phyloP scores from a whole-genome alignment of 2,797 vertebrate genomes.

The Lindbergichthys nudifrons region DNA sequence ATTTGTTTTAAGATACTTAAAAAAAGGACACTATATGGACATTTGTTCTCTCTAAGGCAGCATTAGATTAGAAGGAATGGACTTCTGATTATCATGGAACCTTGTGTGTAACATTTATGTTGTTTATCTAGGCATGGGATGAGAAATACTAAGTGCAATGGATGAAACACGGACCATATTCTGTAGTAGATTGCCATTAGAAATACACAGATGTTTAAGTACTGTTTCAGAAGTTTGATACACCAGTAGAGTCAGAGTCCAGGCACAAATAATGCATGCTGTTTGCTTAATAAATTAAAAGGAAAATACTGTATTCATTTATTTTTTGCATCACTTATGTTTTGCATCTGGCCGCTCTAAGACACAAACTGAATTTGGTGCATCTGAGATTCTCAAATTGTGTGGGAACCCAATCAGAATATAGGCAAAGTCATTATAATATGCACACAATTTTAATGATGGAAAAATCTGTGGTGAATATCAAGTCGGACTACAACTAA shows the following conservation, averaged over 20 bases:
- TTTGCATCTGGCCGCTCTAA: neutral
- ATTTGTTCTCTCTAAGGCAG: slow-evolving; percentile 51
- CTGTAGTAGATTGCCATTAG: slow-evolving; percentile 21
- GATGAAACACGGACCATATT: slow-evolving; percentile 21
- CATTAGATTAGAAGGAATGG: neutral
- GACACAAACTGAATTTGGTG: neutral
- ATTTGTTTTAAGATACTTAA: slow-evolving; percentile 35
- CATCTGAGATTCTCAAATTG: neutral
- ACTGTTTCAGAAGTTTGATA: slow-evolving; percentile 31
- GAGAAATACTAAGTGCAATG: slow-evolving; percentile 62
- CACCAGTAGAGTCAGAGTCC: slow-evolving; percentile 18
- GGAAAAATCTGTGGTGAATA: neutral
- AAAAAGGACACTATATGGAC: slow-evolving; percentile 8
- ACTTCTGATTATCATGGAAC: slow-evolving; percentile 23
- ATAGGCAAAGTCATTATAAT: neutral
- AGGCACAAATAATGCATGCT: slow-evolving; percentile 42
- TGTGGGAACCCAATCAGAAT: neutral
- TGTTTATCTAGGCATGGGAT: slow-evolving; percentile 37
- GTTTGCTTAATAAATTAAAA: slow-evolving; percentile 29
- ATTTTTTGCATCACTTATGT: neutral
- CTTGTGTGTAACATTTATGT: slow-evolving; percentile 37
- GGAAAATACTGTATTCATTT: slow-evolving; percentile 21
- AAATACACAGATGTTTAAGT: slow-evolving; percentile 33
- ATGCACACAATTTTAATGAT: neutral
- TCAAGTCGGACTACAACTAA: too few relatives aligned